Conservation (phyloP, 1,140 invertebrate species). For the Drosophila kohkoa region DNA sequence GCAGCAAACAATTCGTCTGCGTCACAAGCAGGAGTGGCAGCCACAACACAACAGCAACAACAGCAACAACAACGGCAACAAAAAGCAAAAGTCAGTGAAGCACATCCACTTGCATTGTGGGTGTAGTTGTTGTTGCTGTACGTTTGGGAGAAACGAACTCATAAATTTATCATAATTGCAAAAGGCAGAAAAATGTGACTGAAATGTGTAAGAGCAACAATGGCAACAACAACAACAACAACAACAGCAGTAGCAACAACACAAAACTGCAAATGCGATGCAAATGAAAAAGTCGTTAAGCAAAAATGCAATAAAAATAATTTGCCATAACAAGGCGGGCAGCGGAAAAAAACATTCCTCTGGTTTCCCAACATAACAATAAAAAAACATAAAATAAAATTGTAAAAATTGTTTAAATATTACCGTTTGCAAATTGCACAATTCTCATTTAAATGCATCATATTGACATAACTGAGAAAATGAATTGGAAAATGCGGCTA, state of each 20-base stretch:
- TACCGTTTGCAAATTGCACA: slow-evolving; percentile 33
- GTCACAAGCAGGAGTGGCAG: slow-evolving; percentile 67
- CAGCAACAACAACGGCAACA: slow-evolving; percentile 19
- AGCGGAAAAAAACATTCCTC: slow-evolving; percentile 14
- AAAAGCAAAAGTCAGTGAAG: slow-evolving; percentile 44
- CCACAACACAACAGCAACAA: slow-evolving; percentile 19
- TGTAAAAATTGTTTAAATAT: not conserved
- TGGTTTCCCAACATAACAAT: slow-evolving; percentile 31
- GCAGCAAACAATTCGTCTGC: slow-evolving; percentile 62
- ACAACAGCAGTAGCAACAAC: too few relatives aligned
- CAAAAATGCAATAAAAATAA: slow-evolving; percentile 74
- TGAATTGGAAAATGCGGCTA: slow-evolving; percentile 53
- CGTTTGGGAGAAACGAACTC: slow-evolving; percentile 78
- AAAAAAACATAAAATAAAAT: slow-evolving; percentile 52
- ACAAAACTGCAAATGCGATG: slow-evolving; percentile 30
- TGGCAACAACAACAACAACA: slow-evolving; percentile 10
- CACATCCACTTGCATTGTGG: slow-evolving; percentile 35
- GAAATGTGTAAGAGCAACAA: slow-evolving; percentile 50
- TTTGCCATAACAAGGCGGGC: slow-evolving; percentile 44
- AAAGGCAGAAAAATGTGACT: slow-evolving; percentile 71
- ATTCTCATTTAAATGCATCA: slow-evolving; percentile 29
- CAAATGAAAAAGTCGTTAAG: slow-evolving; percentile 55
- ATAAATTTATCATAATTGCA: slow-evolving; percentile 82
- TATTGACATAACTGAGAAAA: slow-evolving; percentile 10
- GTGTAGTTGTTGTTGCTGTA: slow-evolving; percentile 32